Percentiles rank a stretch among this genome's conserved stretches.
phyloP scores from a whole-genome alignment of 1,140 invertebrate genomes.

The Tetraneura akinire region DNA sequence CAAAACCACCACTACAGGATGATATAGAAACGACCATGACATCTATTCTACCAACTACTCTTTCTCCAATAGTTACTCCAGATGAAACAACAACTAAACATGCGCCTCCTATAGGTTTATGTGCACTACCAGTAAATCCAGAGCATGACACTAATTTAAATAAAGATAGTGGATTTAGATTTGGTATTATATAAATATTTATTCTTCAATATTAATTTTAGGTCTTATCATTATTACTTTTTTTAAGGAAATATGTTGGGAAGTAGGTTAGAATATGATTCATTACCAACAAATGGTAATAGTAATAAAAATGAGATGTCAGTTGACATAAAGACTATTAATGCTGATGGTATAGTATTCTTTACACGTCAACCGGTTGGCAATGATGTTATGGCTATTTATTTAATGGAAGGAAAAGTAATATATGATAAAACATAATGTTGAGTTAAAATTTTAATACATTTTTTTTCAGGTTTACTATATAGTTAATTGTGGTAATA shows the following conservation, averaged over 20 bases:
- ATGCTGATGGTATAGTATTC: slow-evolving; percentile 80
- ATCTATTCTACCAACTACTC: neutral
- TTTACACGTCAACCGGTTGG: slow-evolving; percentile 73
- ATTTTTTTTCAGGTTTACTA: slow-evolving; percentile 65
- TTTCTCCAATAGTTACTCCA: neutral
- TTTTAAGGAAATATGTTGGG: slow-evolving; percentile 66
- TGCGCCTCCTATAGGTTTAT: slow-evolving; percentile 48
- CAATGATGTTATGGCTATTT: slow-evolving; percentile 78
- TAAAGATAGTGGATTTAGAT: slow-evolving; percentile 59
- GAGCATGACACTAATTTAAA: slow-evolving; percentile 51
- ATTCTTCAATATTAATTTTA: neutral
- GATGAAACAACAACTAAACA: slow-evolving; percentile 33
- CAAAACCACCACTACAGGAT: slow-evolving; percentile 13
- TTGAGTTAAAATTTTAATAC: slow-evolving; percentile 46
- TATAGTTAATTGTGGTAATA: slow-evolving; percentile 73
- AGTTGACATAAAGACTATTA: slow-evolving; percentile 79
- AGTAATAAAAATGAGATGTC: slow-evolving; percentile 71
- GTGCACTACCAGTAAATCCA: slow-evolving; percentile 54
- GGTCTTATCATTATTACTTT: slow-evolving; percentile 12
- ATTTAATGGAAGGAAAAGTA: slow-evolving; percentile 77
- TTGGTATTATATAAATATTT: slow-evolving; percentile 58
- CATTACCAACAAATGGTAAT: slow-evolving; percentile 65
- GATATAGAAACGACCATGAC: neutral
- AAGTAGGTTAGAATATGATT: slow-evolving; percentile 74
- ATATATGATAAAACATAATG: slow-evolving; percentile 44